Percentiles rank a stretch among this genome's conserved stretches.
Conservation (phyloP, 92 coral and sea anemone genomes). For the Epizoanthus ramosus region DNA sequence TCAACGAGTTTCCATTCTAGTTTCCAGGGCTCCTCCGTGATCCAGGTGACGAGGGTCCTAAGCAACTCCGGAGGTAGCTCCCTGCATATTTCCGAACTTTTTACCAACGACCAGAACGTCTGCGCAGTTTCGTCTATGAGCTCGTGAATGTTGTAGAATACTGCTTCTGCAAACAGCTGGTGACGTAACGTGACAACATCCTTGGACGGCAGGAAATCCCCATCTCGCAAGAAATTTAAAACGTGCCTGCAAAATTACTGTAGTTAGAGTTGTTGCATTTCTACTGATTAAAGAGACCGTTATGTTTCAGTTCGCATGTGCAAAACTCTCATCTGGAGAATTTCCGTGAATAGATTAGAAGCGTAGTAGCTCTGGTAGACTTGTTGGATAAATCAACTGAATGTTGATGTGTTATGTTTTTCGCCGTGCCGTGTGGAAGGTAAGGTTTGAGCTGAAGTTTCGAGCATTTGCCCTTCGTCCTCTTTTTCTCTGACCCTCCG, state of each 20-base stretch:
- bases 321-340: no score
- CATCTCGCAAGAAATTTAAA: conserved; percentile 38
- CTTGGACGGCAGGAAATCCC: conserved; percentile 26
- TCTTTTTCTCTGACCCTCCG: no score
- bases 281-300: no score
- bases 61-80: conserved; percentile 40
- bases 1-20: conserved; percentile 36
- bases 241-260: conserved; percentile 23
- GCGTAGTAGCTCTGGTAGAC: no score
- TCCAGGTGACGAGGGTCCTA: conserved; percentile 42
- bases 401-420: no score
- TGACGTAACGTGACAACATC: conserved; percentile 17
- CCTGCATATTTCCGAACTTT: conserved; percentile 26
- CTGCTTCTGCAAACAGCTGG: conserved; percentile 40
- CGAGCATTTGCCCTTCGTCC: no score
- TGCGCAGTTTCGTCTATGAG: conserved; percentile 36
- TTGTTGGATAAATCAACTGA: no score
- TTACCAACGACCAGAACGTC: conserved; percentile 43
- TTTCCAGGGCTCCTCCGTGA: conserved; percentile 40
- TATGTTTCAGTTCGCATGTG: no score
- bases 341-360: no score
- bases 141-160: conserved; percentile 37
- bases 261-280: no score
- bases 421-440: no score
- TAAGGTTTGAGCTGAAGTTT: no score